Base-by-base conservation (phyloP, 2,113 vertebrate species). In the Pachypanchax playfairii region DNA sequence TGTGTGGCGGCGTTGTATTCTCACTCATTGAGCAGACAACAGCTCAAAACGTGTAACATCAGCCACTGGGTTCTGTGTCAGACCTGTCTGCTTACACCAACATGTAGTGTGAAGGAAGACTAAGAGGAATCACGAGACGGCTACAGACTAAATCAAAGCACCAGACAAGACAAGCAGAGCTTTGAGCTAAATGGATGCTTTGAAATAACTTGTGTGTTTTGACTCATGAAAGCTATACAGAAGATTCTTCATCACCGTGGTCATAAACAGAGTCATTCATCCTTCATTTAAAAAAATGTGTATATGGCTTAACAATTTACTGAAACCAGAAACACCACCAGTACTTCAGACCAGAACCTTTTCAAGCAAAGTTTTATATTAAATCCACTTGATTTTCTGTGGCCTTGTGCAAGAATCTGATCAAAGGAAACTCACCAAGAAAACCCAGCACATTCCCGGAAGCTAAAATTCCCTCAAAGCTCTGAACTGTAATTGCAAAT, bases 71-170 rank as follows among this genome's bases (percentile, higher is more conserved):
- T 33, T 55, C 44, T 2, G n/a, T 38, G 31, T 63, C 54, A 57
- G 47, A 25, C 41, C 21, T 17, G 38, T 57, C 42, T 60, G 60
- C 33, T n/a, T 39, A 9, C 39, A 47, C 49, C 31, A 36, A 49
- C 28, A 20, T 26, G 36, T 6, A 39, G 55, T 28, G 29, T 36
- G 51, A 52, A 59, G 49, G 42, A 18, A 29, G 17, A 28, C 20
- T 72, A 75, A 58, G 20, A 22, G n/a, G 47, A 60, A 33, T 75
- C 70, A 60, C 24, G 70, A 74, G 70, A 81, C 48, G 36, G 33
- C 6, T 12, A 60, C 12, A 79, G 26, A 70, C 41, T 33, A 15
- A 55, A 58, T 56, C 14, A 75, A 57, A 56, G 50, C 61, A 14
- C 18, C 39, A 38, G 35, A 54, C 62, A 47, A 55, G 18, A 33